These are phyloP conservation scores for Astreopora myriophthalma DNA, from an alignment of 64 coral and sea anemone genomes.

Conservation along the genomic window DNA sequence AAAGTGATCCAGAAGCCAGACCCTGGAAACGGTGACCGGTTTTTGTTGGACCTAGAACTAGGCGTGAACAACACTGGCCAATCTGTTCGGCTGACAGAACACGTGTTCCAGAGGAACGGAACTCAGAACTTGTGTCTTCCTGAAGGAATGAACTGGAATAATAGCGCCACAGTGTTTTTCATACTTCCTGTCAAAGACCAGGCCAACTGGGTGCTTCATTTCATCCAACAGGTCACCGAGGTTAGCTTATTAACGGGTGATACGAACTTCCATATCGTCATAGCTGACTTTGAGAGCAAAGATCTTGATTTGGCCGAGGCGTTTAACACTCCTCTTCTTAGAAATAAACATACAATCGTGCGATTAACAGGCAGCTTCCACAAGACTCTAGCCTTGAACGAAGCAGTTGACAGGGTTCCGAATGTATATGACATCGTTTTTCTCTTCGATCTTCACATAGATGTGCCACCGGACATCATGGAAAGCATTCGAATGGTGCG, in stretches of 20 bases:
- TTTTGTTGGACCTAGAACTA: conserved; percentile 19
- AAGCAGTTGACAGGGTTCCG: conserved; percentile 35
- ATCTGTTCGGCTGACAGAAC: conserved; percentile 14
- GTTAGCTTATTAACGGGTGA: conserved; percentile 1
- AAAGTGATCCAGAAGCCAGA: conserved; percentile 39
- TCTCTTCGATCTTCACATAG: conserved; percentile 37
- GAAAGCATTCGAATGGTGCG: not conserved
- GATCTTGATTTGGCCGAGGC: conserved; percentile 17
- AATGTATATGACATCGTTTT: conserved; percentile 12
- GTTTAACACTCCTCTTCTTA: conserved; percentile 26
- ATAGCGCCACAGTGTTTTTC: not conserved
- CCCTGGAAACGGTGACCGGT: conserved; percentile 34
- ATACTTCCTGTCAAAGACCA: conserved; percentile 47
- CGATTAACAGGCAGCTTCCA: conserved; percentile 11
- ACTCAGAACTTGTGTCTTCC: conserved; percentile 14
- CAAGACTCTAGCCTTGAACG: conserved; percentile 35
- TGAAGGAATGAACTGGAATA: conserved; percentile 19
- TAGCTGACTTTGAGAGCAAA: conserved; percentile 46
- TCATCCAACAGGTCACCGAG: conserved; percentile 18
- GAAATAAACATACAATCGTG: conserved; percentile 16
- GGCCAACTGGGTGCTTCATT: conserved; percentile 18
- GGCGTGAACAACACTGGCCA: not conserved
- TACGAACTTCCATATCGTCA: conserved; percentile 13
- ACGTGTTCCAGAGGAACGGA: conserved; percentile 43
- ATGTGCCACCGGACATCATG: conserved; percentile 1